Conservation (phyloP, 2,888 invertebrate genomes). For the Nudaria mundana region DNA sequence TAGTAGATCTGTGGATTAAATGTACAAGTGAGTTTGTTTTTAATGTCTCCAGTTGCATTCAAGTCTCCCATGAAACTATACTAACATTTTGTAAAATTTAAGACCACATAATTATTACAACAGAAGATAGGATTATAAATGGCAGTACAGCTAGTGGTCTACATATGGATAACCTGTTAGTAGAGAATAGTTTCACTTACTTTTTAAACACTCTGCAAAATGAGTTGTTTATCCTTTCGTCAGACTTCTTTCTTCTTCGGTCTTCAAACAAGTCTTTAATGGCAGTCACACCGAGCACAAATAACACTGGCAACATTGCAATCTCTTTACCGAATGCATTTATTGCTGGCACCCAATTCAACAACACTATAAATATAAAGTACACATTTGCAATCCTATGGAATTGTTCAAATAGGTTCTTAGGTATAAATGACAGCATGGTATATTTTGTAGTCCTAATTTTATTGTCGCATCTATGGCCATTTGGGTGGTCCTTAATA, state of each 20-base stretch:
- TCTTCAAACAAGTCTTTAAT: conserved; percentile 98
- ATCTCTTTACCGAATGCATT: conserved; percentile 98
- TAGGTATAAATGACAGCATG: conserved; percentile 94
- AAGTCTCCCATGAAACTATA: too few relatives aligned
- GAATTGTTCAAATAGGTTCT: conserved; percentile 98
- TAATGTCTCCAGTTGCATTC: too few relatives aligned
- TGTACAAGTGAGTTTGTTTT: too few relatives aligned
- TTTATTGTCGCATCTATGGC: conserved; percentile 90
- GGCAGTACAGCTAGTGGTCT: too few relatives aligned
- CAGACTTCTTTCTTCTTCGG: conserved; percentile 92
- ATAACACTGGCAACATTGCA: conserved; percentile 96
- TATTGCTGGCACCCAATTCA: conserved; percentile 97
- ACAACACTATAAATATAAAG: conserved; percentile 96
- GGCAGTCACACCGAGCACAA: conserved; percentile 96
- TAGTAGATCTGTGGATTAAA: too few relatives aligned
- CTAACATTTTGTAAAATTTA: too few relatives aligned
- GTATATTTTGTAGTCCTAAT: conserved; percentile 98
- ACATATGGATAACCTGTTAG: too few relatives aligned
- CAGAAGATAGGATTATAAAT: too few relatives aligned
- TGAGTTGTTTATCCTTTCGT: conserved; percentile 96
- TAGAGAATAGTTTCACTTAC: too few relatives aligned
- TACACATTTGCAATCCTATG: conserved; percentile 98
- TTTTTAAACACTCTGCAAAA: conserved; percentile 95
- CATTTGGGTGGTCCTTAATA: conserved; percentile 90
- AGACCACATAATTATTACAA: too few relatives aligned